Base-by-base conservation (phyloP, 1,140 invertebrate genomes). In the Mercenaria mercenaria region DNA sequence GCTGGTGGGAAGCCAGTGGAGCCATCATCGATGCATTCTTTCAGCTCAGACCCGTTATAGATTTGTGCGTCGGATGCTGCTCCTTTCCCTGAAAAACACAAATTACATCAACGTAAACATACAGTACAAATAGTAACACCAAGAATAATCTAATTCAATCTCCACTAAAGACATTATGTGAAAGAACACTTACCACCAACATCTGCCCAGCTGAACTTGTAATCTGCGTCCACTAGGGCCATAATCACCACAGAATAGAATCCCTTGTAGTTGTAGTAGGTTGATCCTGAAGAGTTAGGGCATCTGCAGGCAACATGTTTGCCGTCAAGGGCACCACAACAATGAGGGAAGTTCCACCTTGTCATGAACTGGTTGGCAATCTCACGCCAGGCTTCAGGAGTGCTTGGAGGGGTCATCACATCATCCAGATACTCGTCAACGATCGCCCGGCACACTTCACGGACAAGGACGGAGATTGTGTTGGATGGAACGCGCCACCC, bases 1-100 rank as follows among this genome's bases (percentile, higher is more conserved):
- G 91, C 72, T 47, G 39, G 34, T 43, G 94, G 95, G 83, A 92
- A 91, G 8, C 80, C 85, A 84, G 90, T 91, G 41, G 83, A 79
- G 20, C 61, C 81, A 76, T 88, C 47, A 87, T 90, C 82, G 37
- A 91, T 52, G 84, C 79, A 85, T 41, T 92, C 72, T 56, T 88
- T 88, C 23, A 92, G 69, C 43, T 90, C 83, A 67, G 90, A 93
- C 20, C 52, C 77, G 59, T 92, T 93, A 32, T 64, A 92, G 15
- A 92, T 91, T 41, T 90, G 82, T n/a, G 76, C 74, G 76, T 91
- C 91, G 32, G 89, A 91, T 64, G 34, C 43, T 23, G 39, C 41
- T 59, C 89, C 80, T 80, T 80, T 80, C 77, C 77, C 77, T 80
- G 77, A 29, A 80, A 80, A 80, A 56, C 77, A 80, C 77, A 80